phyloP scores from a whole-genome alignment of 1,140 invertebrate species.

The Polyergus mexicanus region DNA sequence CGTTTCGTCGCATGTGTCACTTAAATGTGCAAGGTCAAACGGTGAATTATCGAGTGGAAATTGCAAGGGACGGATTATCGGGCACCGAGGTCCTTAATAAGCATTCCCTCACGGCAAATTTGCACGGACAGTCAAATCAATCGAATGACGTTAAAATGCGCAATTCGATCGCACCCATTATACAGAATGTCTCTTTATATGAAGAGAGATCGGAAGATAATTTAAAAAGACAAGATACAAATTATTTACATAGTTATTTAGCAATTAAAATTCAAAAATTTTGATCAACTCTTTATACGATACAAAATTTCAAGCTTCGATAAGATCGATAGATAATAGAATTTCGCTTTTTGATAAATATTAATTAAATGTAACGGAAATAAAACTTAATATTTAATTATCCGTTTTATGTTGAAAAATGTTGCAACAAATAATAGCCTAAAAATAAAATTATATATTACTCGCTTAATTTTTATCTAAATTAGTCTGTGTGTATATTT shows the following conservation, averaged over 20 bases:
- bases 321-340: neutral
- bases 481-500: neutral
- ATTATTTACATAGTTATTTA: neutral
- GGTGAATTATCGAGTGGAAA: conserved; percentile 66
- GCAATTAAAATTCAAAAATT: neutral
- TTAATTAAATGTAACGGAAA: neutral
- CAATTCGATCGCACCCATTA: conserved; percentile 40
- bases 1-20: conserved; percentile 45
- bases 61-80: conserved; percentile 62
- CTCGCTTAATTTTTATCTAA: neutral
- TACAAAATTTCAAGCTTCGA: neutral
- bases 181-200: neutral
- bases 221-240: neutral
- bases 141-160: conserved; percentile 37
- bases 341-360: neutral
- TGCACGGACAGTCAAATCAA: conserved; percentile 48
- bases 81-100: conserved; percentile 63
- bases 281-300: neutral
- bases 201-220: neutral
- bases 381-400: conserved; percentile 14
- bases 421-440: neutral
- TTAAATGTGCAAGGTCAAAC: conserved; percentile 57
- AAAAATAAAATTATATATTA: neutral
- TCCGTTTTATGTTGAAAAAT: neutral
- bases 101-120: conserved; percentile 66